These are phyloP conservation scores for Gerris buenoi DNA, from an alignment of 1,140 invertebrate species.

Conservation along the genomic window DNA sequence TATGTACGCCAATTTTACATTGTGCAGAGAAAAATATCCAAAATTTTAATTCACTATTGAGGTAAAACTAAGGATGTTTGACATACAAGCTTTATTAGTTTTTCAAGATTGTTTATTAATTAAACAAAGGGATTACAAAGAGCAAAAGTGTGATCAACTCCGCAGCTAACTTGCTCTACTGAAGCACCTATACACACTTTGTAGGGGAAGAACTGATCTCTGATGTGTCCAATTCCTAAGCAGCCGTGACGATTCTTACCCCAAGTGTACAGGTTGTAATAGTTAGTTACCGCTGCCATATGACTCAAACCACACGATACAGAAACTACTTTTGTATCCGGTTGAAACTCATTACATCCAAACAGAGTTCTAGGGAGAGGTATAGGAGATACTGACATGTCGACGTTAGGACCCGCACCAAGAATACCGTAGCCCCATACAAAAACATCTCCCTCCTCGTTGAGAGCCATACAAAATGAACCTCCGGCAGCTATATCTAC, in stretches of 20 bases:
- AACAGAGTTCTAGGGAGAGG: conserved; percentile 64
- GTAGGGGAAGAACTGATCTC: conserved; percentile 77
- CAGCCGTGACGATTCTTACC: conserved; percentile 69
- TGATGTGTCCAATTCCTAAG: conserved; percentile 59
- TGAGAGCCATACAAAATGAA: conserved; percentile 67
- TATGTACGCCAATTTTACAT: no score
- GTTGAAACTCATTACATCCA: conserved; percentile 66
- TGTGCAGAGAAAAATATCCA: no score
- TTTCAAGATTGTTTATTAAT: no score
- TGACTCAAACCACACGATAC: conserved; percentile 60
- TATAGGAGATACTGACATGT: conserved; percentile 45
- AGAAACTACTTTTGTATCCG: conserved; percentile 44
- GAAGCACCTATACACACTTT: conserved; percentile 44
- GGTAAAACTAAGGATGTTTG: no score
- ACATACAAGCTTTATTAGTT: no score
- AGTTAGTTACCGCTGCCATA: conserved; percentile 61
- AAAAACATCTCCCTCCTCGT: conserved; percentile 68
- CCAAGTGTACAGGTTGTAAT: conserved; percentile 78
- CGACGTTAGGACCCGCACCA: conserved; percentile 67
- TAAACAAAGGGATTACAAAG: conserved; percentile 26
- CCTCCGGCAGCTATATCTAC: conserved; percentile 71
- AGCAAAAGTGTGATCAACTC: conserved; percentile 42
- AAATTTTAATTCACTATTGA: no score
- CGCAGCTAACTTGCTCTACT: conserved; percentile 35
- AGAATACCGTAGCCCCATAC: conserved; percentile 88